These are phyloP conservation scores for Acanthisitta chloris DNA, from an alignment of 2,113 vertebrate species.

Conservation along the genomic window DNA sequence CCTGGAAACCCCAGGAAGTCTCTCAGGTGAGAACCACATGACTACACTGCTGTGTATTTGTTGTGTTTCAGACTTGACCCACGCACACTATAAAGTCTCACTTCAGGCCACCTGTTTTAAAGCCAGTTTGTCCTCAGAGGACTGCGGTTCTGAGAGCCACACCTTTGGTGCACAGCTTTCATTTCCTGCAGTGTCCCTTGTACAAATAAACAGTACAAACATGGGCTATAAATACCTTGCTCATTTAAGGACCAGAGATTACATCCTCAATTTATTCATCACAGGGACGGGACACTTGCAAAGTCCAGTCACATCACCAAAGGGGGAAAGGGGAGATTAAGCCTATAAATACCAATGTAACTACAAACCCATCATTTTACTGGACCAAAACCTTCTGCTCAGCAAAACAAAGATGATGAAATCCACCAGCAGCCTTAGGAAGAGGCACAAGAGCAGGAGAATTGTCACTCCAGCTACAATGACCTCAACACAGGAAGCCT, in stretches of 20 bases:
- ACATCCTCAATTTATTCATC: background rate
- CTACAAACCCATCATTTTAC: background rate
- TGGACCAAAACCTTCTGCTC: background rate
- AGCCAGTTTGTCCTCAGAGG: background rate
- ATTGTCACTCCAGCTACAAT: background rate
- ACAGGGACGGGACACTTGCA: background rate
- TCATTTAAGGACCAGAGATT: background rate
- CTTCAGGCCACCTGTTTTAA: background rate
- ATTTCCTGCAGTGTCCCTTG: background rate
- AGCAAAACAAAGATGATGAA: background rate
- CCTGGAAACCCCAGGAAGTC: background rate
- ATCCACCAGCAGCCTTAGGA: background rate
- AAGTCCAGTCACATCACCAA: background rate
- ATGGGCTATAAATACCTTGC: background rate
- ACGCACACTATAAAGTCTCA: background rate
- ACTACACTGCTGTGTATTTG: background rate
- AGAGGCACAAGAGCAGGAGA: background rate
- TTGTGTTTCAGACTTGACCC: background rate
- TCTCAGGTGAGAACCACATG: rapidly evolving
- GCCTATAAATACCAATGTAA: background rate
- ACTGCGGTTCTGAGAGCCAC: background rate
- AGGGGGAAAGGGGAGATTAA: background rate
- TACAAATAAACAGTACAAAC: background rate
- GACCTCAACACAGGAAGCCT: background rate
- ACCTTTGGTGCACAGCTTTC: background rate